A percentile compares a stretch with the other conserved stretches of the same genome.
Conservation (phyloP, 2,888 invertebrate genomes). For the Scaptomyza polygonia region DNA sequence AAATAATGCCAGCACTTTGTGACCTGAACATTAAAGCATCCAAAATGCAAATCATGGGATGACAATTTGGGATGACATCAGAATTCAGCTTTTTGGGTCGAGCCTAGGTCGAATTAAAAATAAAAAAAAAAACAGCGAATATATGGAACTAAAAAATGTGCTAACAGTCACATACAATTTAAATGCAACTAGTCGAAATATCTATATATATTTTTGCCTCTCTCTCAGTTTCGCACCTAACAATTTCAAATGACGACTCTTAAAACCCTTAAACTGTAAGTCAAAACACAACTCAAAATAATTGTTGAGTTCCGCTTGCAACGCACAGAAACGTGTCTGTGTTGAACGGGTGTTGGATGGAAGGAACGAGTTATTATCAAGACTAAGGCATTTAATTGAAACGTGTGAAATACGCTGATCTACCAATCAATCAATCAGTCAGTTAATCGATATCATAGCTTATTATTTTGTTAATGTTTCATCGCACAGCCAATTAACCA, state of each 20-base stretch:
- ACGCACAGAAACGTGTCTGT: constrained; percentile 13
- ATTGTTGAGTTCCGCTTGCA: constrained; percentile 18
- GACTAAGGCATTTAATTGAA: constrained; percentile 40
- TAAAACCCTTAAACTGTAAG: constrained; percentile 47
- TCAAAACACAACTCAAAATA: constrained; percentile 27
- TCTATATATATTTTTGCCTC: neutral
- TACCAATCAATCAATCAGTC: constrained; percentile 37
- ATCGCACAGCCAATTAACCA: neutral
- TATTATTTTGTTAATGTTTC: constrained; percentile 48
- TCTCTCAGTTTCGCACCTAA: constrained; percentile 8
- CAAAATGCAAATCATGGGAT: constrained; percentile 8
- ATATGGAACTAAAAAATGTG: constrained; percentile 29
- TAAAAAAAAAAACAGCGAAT: too few relatives aligned
- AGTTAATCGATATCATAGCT: constrained; percentile 30
- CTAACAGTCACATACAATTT: constrained; percentile 41
- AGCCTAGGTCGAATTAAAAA: too few relatives aligned
- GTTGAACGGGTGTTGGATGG: neutral
- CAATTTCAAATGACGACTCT: constrained; percentile 40
- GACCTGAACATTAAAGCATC: neutral
- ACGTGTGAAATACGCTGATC: constrained; percentile 36
- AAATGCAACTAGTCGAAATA: constrained; percentile 38
- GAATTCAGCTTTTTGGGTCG: constrained; percentile 20
- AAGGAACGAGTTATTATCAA: constrained; percentile 1
- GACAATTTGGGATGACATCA: constrained; percentile 43
- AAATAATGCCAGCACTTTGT: neutral